Evolutionary conservation across 1,140 invertebrate species (phyloP), one percentile per base, ranked within the genome.

Genomic region (Drosophila orosa): DNA sequence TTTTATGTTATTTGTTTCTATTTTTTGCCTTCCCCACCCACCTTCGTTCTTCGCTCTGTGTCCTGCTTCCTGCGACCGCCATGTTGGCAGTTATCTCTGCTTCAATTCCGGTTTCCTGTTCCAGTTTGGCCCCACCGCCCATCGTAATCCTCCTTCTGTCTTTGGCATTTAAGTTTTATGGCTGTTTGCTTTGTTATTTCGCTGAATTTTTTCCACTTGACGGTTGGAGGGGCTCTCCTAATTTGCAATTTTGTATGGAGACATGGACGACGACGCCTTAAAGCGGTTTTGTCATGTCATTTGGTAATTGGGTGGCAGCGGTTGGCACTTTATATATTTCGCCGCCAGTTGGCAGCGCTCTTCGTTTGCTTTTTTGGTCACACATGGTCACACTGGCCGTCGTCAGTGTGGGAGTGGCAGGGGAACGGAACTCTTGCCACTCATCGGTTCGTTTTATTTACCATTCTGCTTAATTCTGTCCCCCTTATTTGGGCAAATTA

Each of bases 221-320:
- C 44, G 59, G 71, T 54, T 35, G 50, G 50, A 2, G 50, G 60
- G 68, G 48, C 75, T 62, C 73, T 78, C 77, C 90, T 91, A 91
- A 91, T 91, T 91, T 91, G 90, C 90, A 91, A 91, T 91, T 91
- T 90, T 82, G 78, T 87, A 78, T 84, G 82, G 76, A 63, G 78
- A 81, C 56, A 63, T 42, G 33, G 58, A 62, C 60, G 50, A 54
- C 54, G 84, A 85, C 80, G 90, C 90, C 90, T 91, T 84, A 73
- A 67, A 91, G 90, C 90, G 90, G 90, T 91, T 91, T 91, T 91
- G 86, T 91, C 90, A 91, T 91, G 83, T 91, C 90, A 86, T 91
- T 91, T 90, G 82, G 83, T 87, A 91, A 91, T 91, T 91, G 90
- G 82, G 90, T 91, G 90, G 90, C 90, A 91, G 90, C 84, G 90